A percentile compares a stretch with the other conserved stretches of the same genome.
phyloP scores from a whole-genome alignment of 2,113 vertebrate genomes.

The Anguilla japonica region DNA sequence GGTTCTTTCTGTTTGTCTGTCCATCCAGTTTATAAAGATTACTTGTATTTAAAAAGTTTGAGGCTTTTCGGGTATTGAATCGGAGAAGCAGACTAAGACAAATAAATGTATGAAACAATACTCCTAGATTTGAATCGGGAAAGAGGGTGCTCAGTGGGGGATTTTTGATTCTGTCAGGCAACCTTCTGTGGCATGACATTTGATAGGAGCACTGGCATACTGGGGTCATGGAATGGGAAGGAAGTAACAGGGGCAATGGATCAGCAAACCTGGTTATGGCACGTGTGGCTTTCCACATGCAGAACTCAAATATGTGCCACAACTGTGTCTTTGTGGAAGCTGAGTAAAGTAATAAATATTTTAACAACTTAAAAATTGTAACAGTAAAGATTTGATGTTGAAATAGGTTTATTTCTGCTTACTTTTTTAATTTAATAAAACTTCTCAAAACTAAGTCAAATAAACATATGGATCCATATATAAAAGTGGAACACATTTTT shows the following conservation, averaged over 20 bases:
- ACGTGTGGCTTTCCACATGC: neutral
- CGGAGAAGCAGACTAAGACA: neutral
- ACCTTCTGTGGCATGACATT: neutral
- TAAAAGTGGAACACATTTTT: neutral
- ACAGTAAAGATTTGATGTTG: no score
- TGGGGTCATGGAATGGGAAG: neutral
- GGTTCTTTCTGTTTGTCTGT: conserved; percentile 13
- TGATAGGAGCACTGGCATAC: neutral
- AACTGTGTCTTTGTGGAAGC: conserved; percentile 7
- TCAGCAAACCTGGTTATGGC: neutral
- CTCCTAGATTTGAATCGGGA: neutral
- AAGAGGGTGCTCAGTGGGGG: neutral
- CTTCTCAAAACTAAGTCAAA: no score
- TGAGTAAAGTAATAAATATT: neutral
- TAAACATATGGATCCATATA: no score
- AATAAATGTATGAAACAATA: neutral
- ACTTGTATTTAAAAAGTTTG: conserved; percentile 33
- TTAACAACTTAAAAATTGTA: no score
- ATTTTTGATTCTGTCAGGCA: neutral
- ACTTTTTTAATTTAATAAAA: no score
- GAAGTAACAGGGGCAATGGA: no score
- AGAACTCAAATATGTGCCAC: conserved; percentile 1
- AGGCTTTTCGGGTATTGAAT: conserved; percentile 30
- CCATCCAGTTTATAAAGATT: conserved; percentile 20
- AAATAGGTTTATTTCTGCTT: no score